A percentile compares a stretch with the other conserved stretches of the same genome.
phyloP scores from a whole-genome alignment of 2,113 vertebrate species.

The Psammodynastes pulverulentus region DNA sequence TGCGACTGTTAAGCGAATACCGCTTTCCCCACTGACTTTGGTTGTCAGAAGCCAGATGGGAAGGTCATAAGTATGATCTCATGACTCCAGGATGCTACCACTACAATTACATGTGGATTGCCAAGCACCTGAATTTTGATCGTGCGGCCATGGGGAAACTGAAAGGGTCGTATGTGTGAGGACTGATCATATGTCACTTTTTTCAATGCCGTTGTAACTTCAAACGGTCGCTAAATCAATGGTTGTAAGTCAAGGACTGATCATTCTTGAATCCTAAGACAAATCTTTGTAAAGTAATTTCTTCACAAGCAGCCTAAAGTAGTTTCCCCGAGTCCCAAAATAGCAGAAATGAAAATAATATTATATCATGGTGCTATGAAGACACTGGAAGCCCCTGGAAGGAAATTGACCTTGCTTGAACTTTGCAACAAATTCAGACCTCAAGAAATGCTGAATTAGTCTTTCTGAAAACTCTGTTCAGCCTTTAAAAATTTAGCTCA shows the following conservation, averaged over 20 bases:
- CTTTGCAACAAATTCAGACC: neutral
- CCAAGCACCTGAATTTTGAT: neutral
- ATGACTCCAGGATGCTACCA: neutral
- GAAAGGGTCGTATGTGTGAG: neutral
- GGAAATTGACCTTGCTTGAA: neutral
- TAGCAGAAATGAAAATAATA: neutral
- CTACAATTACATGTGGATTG: neutral
- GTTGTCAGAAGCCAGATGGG: neutral
- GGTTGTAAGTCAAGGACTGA: neutral
- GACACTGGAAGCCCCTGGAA: neutral
- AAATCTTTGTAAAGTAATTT: neutral
- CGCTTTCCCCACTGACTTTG: neutral
- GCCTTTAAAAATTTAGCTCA: neutral
- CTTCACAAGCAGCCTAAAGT: neutral
- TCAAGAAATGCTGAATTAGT: neutral
- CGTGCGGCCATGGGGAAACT: neutral
- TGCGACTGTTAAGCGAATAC: neutral
- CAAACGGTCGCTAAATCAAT: neutral
- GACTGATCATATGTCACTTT: neutral
- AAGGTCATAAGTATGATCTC: neutral
- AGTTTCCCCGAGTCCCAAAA: neutral
- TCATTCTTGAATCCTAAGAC: neutral
- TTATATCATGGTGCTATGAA: neutral
- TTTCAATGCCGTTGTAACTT: neutral
- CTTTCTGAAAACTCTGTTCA: neutral